Conservation (phyloP, 2,797 vertebrate genomes). For the Amblyopsis hoosieri region DNA sequence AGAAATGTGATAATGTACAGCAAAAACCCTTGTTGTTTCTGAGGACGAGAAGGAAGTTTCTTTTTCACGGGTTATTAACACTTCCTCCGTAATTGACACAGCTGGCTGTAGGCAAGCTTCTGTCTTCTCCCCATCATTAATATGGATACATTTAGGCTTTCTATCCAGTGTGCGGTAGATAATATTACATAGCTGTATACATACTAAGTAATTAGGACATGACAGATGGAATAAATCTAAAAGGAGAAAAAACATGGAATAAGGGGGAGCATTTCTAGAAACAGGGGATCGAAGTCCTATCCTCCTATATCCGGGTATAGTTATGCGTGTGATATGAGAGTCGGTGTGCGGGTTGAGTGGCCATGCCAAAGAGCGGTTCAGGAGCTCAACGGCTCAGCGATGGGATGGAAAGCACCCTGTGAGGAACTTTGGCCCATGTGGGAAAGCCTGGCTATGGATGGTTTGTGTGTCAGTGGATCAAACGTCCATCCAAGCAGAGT, state of each 20-base stretch:
- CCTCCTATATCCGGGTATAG: constrained; percentile 21
- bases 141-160: too few relatives aligned
- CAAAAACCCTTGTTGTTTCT: too few relatives aligned
- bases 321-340: constrained; percentile 40
- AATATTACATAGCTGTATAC: too few relatives aligned
- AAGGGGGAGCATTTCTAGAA: background rate
- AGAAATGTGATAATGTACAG: too few relatives aligned
- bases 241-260: background rate
- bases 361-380: constrained; percentile 48
- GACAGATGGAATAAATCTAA: too few relatives aligned
- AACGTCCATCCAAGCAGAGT: constrained; percentile 32
- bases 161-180: too few relatives aligned
- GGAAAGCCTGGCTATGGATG: constrained; percentile 37
- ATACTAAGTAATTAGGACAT: too few relatives aligned
- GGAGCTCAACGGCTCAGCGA: constrained; percentile 56
- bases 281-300: constrained; percentile 5
- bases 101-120: too few relatives aligned
- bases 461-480: constrained; percentile 56
- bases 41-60: too few relatives aligned
- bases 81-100: too few relatives aligned
- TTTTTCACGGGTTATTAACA: too few relatives aligned
- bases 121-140: too few relatives aligned
- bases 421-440: constrained; percentile 59
- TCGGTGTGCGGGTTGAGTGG: constrained; percentile 33
- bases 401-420: constrained; percentile 49